Conservation (phyloP, 2,888 invertebrate species). For the Netelia melanura region DNA sequence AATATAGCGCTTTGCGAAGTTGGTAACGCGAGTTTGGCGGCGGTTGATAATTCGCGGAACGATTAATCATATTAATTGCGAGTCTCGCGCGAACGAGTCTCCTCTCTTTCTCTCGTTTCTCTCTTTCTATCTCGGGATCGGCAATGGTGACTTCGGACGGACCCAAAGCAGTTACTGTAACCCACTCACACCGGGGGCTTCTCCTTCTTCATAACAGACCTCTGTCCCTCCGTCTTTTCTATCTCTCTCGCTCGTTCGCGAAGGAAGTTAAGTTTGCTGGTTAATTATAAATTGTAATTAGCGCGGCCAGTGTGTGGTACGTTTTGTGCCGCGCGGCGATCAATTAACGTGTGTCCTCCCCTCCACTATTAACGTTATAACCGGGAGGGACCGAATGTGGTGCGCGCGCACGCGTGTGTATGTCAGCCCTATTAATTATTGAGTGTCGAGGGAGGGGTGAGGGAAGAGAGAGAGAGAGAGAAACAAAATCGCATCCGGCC, state of each 20-base stretch:
- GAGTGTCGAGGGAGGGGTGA: conserved; percentile 69
- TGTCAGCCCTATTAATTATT: conserved; percentile 81
- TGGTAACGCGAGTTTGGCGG: conserved; percentile 65
- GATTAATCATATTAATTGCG: conserved; percentile 84
- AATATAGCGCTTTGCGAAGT: conserved; percentile 33
- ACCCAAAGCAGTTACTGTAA: conserved; percentile 38
- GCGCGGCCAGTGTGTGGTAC: conserved; percentile 71
- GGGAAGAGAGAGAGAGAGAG: conserved; percentile 67
- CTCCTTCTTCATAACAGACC: not conserved
- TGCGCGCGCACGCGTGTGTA: conserved; percentile 18
- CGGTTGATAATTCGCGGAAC: conserved; percentile 80
- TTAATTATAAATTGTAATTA: conserved; percentile 84
- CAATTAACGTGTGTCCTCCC: conserved; percentile 79
- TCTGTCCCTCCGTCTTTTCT: conserved; percentile 17
- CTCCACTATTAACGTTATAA: conserved; percentile 15
- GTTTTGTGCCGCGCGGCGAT: conserved; percentile 77
- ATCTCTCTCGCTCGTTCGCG: conserved; percentile 64
- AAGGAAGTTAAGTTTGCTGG: conserved; percentile 75
- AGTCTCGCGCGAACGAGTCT: conserved; percentile 67
- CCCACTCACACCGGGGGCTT: conserved; percentile 51
- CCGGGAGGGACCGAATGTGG: conserved; percentile 54
- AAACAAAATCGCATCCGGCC: conserved; percentile 77
- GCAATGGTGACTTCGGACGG: conserved; percentile 64
- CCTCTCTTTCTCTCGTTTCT: conserved; percentile 8
- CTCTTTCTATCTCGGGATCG: conserved; percentile 44